A percentile compares a stretch with the other conserved stretches of the same genome.
Conservation (phyloP, 2,797 vertebrate genomes). For the Darevskia nairensis region DNA sequence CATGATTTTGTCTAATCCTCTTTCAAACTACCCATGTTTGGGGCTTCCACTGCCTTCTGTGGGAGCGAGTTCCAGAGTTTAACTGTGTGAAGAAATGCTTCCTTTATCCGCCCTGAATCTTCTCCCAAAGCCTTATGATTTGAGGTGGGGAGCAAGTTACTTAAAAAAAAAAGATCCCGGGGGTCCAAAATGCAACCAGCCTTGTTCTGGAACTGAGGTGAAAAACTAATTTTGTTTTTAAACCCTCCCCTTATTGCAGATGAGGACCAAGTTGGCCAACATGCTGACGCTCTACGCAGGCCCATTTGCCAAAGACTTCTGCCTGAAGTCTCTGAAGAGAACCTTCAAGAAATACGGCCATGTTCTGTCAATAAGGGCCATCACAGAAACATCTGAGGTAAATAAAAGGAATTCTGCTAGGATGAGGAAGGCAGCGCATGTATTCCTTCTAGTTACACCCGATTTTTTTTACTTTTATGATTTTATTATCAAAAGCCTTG, state of each 20-base stretch:
- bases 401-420: background rate
- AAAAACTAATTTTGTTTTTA: background rate
- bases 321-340: slow-evolving; percentile 78
- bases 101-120: too few relatives aligned
- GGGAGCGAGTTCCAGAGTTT: too few relatives aligned
- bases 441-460: too few relatives aligned
- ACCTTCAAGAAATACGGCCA: slow-evolving; percentile 85
- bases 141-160: too few relatives aligned
- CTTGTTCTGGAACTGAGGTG: background rate
- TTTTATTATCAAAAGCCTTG: too few relatives aligned
- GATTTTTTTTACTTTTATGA: too few relatives aligned
- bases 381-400: slow-evolving; percentile 81
- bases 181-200: background rate
- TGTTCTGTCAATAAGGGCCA: slow-evolving; percentile 78
- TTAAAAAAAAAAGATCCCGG: background rate
- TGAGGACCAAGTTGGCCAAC: slow-evolving; percentile 78
- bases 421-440: background rate
- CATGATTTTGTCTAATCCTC: too few relatives aligned
- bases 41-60: too few relatives aligned
- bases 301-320: slow-evolving; percentile 81
- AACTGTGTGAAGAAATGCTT: too few relatives aligned
- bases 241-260: slow-evolving; percentile 71
- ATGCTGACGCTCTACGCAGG: slow-evolving; percentile 90
- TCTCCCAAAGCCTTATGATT: too few relatives aligned
- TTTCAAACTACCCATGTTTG: too few relatives aligned